A percentile compares a stretch with the other conserved stretches of the same genome.
These are phyloP conservation scores for Lissocephala sabroskyi DNA, from an alignment of 2,888 invertebrate genomes.

Conservation along the genomic window DNA sequence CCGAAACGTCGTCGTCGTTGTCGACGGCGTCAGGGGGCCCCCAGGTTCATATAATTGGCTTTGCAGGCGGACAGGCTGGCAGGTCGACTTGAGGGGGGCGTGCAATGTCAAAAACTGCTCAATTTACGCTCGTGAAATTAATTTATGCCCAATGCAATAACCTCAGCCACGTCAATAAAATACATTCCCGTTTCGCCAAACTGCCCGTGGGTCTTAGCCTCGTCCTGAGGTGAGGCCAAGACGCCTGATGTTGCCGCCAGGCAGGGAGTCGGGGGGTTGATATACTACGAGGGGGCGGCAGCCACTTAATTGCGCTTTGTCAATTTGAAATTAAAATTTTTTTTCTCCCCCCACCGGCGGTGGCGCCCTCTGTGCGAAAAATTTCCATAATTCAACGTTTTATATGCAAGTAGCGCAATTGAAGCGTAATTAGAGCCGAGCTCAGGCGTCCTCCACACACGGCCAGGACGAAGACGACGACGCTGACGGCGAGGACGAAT, in stretches of 20 bases:
- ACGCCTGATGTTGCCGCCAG: background rate
- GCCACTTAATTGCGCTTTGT: conserved; percentile 53
- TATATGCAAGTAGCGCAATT: conserved; percentile 72
- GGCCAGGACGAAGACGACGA: background rate
- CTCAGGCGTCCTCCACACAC: conserved; percentile 31
- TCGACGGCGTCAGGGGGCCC: conserved; percentile 11
- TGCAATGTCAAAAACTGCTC: conserved; percentile 61
- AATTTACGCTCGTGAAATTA: conserved; percentile 73
- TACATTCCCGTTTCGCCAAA: conserved; percentile 50
- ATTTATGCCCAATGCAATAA: conserved; percentile 73
- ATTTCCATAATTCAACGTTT: conserved; percentile 73
- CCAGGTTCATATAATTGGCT: conserved; percentile 59
- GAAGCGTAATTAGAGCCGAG: conserved; percentile 70
- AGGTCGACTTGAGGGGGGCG: conserved; percentile 3
- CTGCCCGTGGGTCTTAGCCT: background rate
- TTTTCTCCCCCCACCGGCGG: conserved; percentile 32
- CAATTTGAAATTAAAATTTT: conserved; percentile 68
- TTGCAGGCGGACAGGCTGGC: conserved; percentile 9
- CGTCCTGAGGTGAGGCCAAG: background rate
- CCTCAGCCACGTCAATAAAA: conserved; percentile 72
- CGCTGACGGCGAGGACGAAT: background rate
- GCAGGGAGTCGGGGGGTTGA: background rate
- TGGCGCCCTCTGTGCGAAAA: conserved; percentile 28
- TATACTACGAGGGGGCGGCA: no score
- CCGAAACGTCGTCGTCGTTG: conserved; percentile 2